These are phyloP conservation scores for Fragum sueziense DNA, from an alignment of 2,888 invertebrate species.

Conservation along the genomic window DNA sequence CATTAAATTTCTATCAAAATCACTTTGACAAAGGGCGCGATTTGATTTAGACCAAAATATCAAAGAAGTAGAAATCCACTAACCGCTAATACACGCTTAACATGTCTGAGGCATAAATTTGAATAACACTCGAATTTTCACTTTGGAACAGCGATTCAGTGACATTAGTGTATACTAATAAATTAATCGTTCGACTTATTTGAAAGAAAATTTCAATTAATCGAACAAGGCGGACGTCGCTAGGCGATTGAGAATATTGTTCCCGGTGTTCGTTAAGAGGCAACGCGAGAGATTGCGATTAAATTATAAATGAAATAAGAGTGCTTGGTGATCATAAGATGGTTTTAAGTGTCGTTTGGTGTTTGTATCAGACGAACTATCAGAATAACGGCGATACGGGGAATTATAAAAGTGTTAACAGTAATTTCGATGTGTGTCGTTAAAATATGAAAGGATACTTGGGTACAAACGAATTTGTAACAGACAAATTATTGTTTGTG, in stretches of 20 bases:
- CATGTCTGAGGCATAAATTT: constrained; percentile 40
- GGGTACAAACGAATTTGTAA: no score
- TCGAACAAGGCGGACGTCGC: constrained; percentile 28
- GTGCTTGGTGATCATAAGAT: constrained; percentile 32
- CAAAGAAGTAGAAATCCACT: constrained; percentile 33
- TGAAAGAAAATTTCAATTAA: constrained; percentile 62
- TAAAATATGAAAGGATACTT: no score
- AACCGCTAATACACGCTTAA: constrained; percentile 8
- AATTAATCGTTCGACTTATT: constrained; percentile 45
- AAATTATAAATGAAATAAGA: constrained; percentile 43
- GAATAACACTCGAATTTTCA: constrained; percentile 28
- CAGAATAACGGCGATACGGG: constrained; percentile 21
- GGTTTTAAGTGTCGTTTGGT: constrained; percentile 34
- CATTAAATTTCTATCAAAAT: constrained; percentile 37
- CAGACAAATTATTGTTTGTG: no score
- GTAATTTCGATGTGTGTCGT: no score
- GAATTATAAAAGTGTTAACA: constrained; percentile 36
- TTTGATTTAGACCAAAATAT: constrained; percentile 26
- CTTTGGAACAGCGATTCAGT: constrained; percentile 30
- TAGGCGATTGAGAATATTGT: constrained; percentile 27
- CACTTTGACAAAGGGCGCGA: neutral
- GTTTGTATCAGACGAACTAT: constrained; percentile 15
- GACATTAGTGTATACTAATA: constrained; percentile 55
- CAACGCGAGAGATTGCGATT: constrained; percentile 31
- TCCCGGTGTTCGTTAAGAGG: constrained; percentile 27